Evolutionary conservation across 2,113 vertebrate species (phyloP).

Genomic region (Actinemys pallida): DNA sequence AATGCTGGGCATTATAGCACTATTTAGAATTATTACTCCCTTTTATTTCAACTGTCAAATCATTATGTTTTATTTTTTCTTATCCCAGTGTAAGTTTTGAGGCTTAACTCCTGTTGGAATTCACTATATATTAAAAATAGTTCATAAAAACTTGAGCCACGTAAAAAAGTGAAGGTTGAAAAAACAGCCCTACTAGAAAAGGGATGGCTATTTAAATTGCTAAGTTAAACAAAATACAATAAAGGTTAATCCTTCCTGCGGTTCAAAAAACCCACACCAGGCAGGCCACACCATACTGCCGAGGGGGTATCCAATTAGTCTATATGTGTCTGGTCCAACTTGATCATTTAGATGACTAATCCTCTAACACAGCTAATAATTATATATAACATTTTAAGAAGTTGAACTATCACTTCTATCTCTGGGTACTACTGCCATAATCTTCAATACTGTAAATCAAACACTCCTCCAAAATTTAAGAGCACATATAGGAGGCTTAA

Average conservation of each 20-base stretch:
- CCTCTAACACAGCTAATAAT: not conserved
- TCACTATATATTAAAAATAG: not conserved
- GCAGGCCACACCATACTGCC: not conserved
- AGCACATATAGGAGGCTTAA: too few species aligned
- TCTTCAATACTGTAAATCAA: not conserved
- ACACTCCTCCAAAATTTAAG: not conserved
- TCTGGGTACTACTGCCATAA: not conserved
- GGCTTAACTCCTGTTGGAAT: not conserved
- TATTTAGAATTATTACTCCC: not conserved
- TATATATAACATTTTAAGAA: not conserved
- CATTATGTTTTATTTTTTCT: not conserved
- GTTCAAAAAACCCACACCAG: not conserved
- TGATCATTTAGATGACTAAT: not conserved
- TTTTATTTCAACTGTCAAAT: not conserved
- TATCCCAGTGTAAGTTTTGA: not conserved
- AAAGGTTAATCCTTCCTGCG: not conserved
- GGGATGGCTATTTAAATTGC: not conserved
- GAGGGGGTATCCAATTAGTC: not conserved
- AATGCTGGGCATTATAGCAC: not conserved
- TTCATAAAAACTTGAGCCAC: not conserved
- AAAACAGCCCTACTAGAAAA: not conserved
- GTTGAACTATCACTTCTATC: not conserved
- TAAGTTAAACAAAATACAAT: not conserved
- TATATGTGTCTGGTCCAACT: not conserved
- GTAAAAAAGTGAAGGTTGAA: not conserved